Conservation (phyloP, 2,797 vertebrate species). For the Eutrigla gurnardus region DNA sequence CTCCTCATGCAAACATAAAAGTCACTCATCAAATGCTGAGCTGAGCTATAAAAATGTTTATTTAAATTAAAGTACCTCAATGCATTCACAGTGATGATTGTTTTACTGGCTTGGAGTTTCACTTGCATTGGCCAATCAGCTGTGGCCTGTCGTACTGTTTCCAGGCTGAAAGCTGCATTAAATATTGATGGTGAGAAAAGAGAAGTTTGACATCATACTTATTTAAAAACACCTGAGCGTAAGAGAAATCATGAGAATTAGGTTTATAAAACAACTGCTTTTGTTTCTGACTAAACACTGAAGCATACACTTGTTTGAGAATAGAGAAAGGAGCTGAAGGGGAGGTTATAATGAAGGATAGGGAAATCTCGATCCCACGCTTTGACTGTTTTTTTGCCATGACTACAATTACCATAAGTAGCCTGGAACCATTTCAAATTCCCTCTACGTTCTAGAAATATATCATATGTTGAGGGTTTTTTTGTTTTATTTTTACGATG, state of each 20-base stretch:
- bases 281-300: slow-evolving; percentile 5
- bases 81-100: slow-evolving; percentile 20
- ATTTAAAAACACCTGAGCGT: slow-evolving; percentile 18
- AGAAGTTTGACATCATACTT: slow-evolving; percentile 54
- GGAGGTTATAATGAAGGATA: slow-evolving; percentile 1
- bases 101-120: slow-evolving; percentile 63
- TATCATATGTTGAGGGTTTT: neutral
- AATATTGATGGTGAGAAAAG: slow-evolving; percentile 74
- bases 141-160: slow-evolving; percentile 65
- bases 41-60: slow-evolving; percentile 25
- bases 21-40: slow-evolving; percentile 3
- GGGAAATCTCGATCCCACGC: neutral
- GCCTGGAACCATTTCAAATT: neutral
- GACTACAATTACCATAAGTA: neutral
- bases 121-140: slow-evolving; percentile 68
- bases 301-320: neutral
- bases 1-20: slow-evolving; percentile 13
- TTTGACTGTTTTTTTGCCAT: slow-evolving; percentile 1
- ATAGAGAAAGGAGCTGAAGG: neutral
- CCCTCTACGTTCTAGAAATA: neutral
- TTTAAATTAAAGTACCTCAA: slow-evolving; percentile 12
- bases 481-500: neutral
- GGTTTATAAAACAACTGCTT: neutral
- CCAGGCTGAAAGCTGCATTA: slow-evolving; percentile 70
- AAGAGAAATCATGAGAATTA: slow-evolving; percentile 29